Conservation (phyloP, 2,797 vertebrate species). For the Aselliscus stoliczkanus region DNA sequence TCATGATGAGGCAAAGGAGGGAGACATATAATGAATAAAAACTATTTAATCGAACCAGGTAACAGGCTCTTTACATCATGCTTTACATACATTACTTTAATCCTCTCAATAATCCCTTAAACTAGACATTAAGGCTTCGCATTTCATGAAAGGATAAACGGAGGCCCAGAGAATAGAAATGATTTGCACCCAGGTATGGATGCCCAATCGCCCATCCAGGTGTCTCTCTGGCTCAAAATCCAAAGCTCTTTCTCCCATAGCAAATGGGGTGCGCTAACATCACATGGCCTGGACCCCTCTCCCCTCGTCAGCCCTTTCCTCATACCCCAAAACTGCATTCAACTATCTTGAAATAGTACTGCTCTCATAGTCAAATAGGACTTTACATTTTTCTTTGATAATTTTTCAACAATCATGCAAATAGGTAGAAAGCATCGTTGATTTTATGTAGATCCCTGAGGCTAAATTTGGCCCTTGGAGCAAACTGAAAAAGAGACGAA, state of each 20-base stretch:
- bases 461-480: conserved; percentile 27
- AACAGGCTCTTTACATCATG: background rate
- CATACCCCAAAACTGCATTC: background rate
- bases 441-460: conserved; percentile 50
- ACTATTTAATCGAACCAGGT: background rate
- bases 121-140: background rate
- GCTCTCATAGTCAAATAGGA: background rate
- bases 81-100: background rate
- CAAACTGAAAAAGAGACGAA: conserved; percentile 21
- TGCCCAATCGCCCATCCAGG: background rate
- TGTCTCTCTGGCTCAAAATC: background rate
- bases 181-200: rapidly evolving
- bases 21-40: background rate
- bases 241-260: background rate
- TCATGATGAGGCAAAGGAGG: background rate
- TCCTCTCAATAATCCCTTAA: background rate
- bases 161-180: background rate
- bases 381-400: conserved; percentile 16
- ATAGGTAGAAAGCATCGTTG: background rate
- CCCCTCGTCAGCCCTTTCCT: background rate
- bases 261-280: background rate
- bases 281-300: background rate
- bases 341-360: background rate
- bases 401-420: conserved; percentile 27
- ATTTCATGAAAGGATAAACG: background rate